These are phyloP conservation scores for Aphaenogaster floridana DNA, from an alignment of 1,140 invertebrate genomes.

Conservation along the genomic window DNA sequence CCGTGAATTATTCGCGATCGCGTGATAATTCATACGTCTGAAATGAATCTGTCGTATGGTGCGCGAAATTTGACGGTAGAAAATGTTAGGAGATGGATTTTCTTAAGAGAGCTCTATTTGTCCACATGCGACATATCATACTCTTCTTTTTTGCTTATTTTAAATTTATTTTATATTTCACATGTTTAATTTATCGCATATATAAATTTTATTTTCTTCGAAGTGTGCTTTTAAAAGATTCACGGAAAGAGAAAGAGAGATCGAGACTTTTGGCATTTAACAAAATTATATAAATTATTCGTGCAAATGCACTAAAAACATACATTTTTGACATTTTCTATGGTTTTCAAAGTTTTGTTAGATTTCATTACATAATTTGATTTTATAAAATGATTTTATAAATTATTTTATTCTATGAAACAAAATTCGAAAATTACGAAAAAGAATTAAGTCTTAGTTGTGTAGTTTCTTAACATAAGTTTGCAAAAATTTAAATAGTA, in stretches of 20 bases:
- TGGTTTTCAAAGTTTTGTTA: neutral
- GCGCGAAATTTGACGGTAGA: neutral
- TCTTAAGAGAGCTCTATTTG: neutral
- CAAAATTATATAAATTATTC: neutral
- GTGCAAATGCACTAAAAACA: neutral
- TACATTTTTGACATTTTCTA: neutral
- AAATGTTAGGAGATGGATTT: neutral
- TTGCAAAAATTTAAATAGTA: neutral
- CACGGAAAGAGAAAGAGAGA: neutral
- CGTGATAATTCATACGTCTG: constrained; percentile 36
- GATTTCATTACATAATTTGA: neutral
- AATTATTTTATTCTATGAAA: neutral
- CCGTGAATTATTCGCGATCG: constrained; percentile 27
- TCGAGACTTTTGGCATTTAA: neutral
- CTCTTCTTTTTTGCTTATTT: neutral
- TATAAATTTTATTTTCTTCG: neutral
- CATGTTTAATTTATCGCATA: neutral
- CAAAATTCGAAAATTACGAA: neutral
- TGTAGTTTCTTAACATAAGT: neutral
- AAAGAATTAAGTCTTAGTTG: neutral
- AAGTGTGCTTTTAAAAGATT: neutral
- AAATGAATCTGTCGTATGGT: constrained; percentile 14
- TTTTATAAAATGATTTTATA: neutral
- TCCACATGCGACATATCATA: neutral
- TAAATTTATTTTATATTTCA: constrained; percentile 9